A percentile compares a stretch with the other conserved stretches of the same genome.
phyloP scores from a whole-genome alignment of 2,888 invertebrate species.

The Drosophila colorata region DNA sequence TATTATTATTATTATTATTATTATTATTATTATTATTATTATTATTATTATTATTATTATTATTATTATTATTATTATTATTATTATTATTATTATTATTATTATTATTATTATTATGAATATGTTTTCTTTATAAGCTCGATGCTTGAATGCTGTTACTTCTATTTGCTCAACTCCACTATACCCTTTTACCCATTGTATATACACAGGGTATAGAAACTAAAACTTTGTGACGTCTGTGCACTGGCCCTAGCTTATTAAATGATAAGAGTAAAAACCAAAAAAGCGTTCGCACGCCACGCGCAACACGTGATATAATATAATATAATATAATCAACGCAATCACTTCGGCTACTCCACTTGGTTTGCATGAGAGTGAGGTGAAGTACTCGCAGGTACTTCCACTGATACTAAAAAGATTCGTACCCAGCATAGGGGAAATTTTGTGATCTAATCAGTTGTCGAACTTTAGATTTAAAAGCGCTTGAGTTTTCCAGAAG shows the following conservation, averaged over 20 bases:
- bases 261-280: conserved; percentile 55
- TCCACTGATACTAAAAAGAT: conserved; percentile 4
- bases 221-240: conserved; percentile 30
- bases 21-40: too few relatives aligned
- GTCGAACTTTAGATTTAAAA: conserved; percentile 47
- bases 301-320: conserved; percentile 32
- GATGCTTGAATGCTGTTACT: too few relatives aligned
- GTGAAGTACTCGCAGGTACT: conserved; percentile 7
- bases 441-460: conserved; percentile 54
- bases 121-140: too few relatives aligned
- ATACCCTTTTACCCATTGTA: too few relatives aligned
- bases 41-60: too few relatives aligned
- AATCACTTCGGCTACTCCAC: conserved; percentile 15
- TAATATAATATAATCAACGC: conserved; percentile 27
- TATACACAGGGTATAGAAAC: not conserved
- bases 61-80: too few relatives aligned
- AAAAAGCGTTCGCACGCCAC: conserved; percentile 38
- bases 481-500: conserved; percentile 32
- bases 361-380: not conserved
- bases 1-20: too few relatives aligned
- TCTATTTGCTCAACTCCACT: too few relatives aligned
- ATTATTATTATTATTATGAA: too few relatives aligned
- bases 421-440: not conserved
- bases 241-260: conserved; percentile 52
- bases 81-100: too few relatives aligned